phyloP scores from a whole-genome alignment of 1,140 invertebrate genomes.

The Papilio machaon region DNA sequence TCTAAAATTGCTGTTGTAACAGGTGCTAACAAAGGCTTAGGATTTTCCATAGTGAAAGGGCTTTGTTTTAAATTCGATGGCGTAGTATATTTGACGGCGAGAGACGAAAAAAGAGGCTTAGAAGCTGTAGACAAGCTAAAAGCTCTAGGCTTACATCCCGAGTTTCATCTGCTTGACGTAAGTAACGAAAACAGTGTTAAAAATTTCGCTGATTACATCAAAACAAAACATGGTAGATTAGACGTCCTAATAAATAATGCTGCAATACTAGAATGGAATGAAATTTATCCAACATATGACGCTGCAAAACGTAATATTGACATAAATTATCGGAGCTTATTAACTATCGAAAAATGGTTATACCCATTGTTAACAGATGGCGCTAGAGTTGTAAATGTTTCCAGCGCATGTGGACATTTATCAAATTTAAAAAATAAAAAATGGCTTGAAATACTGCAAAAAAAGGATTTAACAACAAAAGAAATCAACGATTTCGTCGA shows the following conservation, averaged over 20 bases:
- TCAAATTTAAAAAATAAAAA: constrained; percentile 82
- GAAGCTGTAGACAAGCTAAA: constrained; percentile 83
- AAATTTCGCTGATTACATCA: constrained; percentile 83
- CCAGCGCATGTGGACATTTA: constrained; percentile 86
- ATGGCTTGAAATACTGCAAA: constrained; percentile 61
- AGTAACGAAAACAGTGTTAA: constrained; percentile 83
- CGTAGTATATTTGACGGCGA: constrained; percentile 86
- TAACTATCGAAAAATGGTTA: constrained; percentile 85
- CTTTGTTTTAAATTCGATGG: constrained; percentile 85
- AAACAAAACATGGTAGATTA: constrained; percentile 86
- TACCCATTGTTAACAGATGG: constrained; percentile 87
- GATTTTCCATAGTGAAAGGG: constrained; percentile 86
- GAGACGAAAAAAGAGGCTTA: constrained; percentile 82
- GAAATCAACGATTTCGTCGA: constrained; percentile 84
- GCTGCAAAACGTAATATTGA: constrained; percentile 87
- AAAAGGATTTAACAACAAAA: constrained; percentile 80
- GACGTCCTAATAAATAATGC: constrained; percentile 94
- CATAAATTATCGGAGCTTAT: constrained; percentile 86
- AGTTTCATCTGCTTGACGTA: constrained; percentile 88
- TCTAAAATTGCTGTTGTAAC: constrained; percentile 84
- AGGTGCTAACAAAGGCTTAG: constrained; percentile 89
- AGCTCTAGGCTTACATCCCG: constrained; percentile 79
- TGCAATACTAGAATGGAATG: constrained; percentile 87
- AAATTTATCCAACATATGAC: constrained; percentile 85
- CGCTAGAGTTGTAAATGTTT: constrained; percentile 89